phyloP scores from a whole-genome alignment of 2,888 invertebrate species.

The Pedicia rivosa region DNA sequence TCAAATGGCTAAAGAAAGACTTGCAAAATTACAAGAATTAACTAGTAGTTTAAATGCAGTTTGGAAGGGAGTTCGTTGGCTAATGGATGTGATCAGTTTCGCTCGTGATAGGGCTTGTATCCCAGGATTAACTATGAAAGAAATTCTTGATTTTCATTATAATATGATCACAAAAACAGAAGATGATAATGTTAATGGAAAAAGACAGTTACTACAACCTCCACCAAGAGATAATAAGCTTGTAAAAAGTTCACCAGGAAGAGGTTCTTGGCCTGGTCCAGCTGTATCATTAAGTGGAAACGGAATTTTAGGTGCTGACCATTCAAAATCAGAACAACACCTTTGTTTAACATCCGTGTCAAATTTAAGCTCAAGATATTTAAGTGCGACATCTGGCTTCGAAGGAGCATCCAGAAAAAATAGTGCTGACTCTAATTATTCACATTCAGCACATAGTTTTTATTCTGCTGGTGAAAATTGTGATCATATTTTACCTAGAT shows the following conservation, averaged over 20 bases:
- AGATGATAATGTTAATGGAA: constrained; percentile 12
- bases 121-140: constrained; percentile 26
- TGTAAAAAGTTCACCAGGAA: constrained; percentile 56
- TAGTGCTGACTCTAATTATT: constrained; percentile 41
- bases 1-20: constrained; percentile 67
- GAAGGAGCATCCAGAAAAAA: constrained; percentile 35
- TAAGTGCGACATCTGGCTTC: constrained; percentile 31
- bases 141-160: constrained; percentile 22
- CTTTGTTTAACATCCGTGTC: constrained; percentile 37
- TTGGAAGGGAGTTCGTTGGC: constrained; percentile 92
- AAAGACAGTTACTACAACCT: constrained; percentile 22
- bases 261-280: constrained; percentile 79
- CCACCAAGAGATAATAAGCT: constrained; percentile 53
- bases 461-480: constrained; percentile 25
- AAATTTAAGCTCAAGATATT: constrained; percentile 38
- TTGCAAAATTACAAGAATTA: constrained; percentile 66
- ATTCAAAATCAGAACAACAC: constrained; percentile 74
- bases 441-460: constrained; percentile 36
- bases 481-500: constrained; percentile 27
- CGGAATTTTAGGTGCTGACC: constrained; percentile 44
- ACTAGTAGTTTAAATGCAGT: constrained; percentile 72
- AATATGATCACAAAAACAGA: constrained; percentile 16
- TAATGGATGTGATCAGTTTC: constrained; percentile 88
- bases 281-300: constrained; percentile 31
- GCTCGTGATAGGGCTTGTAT: constrained; percentile 61